These are phyloP conservation scores for Aspidapion aeneum DNA, from an alignment of 2,888 invertebrate species.

Conservation along the genomic window DNA sequence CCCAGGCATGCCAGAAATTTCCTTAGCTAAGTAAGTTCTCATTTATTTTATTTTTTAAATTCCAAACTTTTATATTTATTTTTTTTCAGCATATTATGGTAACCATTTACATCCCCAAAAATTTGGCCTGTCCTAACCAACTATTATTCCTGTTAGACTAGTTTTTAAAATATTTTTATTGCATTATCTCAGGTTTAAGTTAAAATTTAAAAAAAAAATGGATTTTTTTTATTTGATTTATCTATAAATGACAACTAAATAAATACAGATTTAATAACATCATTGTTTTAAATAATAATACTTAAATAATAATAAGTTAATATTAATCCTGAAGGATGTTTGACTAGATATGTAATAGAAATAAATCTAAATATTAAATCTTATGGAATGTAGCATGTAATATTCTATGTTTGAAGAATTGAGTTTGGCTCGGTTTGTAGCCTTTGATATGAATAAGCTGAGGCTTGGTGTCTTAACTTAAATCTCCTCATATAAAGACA, in stretches of 20 bases:
- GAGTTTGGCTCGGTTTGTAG: neutral
- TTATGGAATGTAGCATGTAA: too few relatives aligned
- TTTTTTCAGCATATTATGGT: slow-evolving; percentile 49
- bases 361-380: too few relatives aligned
- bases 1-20: slow-evolving; percentile 63
- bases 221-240: slow-evolving; percentile 9
- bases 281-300: too few relatives aligned
- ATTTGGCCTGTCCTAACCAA: too few relatives aligned
- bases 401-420: neutral
- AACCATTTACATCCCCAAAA: too few relatives aligned
- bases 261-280: too few relatives aligned
- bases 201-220: slow-evolving; percentile 4
- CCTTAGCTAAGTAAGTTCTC: slow-evolving; percentile 51
- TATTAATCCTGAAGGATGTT: too few relatives aligned
- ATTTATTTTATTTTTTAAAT: neutral
- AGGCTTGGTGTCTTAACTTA: slow-evolving; percentile 16
- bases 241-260: neutral
- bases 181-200: slow-evolving; percentile 5
- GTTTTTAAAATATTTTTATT: slow-evolving; percentile 11
- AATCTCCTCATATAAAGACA: slow-evolving; percentile 28
- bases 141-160: too few relatives aligned
- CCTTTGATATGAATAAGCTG: neutral
- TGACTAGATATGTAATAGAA: too few relatives aligned
- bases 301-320: too few relatives aligned
- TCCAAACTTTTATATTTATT: slow-evolving; percentile 17